Evolutionary conservation across 1,140 invertebrate genomes (phyloP), one percentile per base, ranked within the genome.

Genomic region (Drosophila bifasciata): DNA sequence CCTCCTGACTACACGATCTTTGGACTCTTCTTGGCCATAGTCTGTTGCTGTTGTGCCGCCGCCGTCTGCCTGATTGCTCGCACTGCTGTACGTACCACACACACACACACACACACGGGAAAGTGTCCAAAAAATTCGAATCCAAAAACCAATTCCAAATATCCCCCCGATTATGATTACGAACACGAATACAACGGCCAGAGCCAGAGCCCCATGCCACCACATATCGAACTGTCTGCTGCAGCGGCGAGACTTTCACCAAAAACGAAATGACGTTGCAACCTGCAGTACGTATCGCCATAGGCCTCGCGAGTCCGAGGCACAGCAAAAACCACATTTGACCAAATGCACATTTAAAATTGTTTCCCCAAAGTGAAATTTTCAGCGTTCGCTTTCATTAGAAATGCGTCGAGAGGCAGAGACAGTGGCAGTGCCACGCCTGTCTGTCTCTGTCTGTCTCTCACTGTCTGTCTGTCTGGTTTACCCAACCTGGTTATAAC

Each of bases 351-450:
- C 76, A 80, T 84, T 84, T 73, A 86, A 86, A 50, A 68, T 73
- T 79, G 78, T 60, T 80, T 66, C 48, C 45, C 67, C 79, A 86
- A 86, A 85, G 80, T 86, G 80, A 85, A 85, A 85, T 73, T 85
- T 84, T 45, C 63, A 73, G 55, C 80, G 73, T 77, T 85, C 81
- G 77, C 80, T 85, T 85, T 85, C 80, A 86, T 85, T 86, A 85
- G 80, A 85, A 85, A 85, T 86, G 73, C 75, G 23, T 36, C 32
- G 11, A 13, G 23, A 7, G 23, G 32, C 32, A 13, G 11, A 36
- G 3, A 11, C 32, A 13, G 32, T 4, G 9, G 32, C 32, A 72
- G 57, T 60, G 48, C 32, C 36, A 32, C 8, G 39, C 8, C 25
- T 1, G 28, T 17, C 32, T 17, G 46, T 16, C 48, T 49, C 21